Base-by-base conservation (phyloP, 2,797 vertebrate genomes). In the Basileuterus tristriatus region DNA sequence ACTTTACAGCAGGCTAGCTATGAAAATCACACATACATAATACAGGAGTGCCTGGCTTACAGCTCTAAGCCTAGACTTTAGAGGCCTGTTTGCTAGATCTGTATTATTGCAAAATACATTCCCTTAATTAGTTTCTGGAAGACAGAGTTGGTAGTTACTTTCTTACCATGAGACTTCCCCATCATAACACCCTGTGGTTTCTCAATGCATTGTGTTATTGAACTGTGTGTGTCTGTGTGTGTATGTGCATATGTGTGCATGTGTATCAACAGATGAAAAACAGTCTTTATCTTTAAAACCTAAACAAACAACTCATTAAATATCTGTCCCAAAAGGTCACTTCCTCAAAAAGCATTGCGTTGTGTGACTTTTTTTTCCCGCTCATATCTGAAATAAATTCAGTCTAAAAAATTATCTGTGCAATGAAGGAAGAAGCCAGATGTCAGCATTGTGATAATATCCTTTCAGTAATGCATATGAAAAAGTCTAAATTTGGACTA, bases 71-170 rank as follows among this genome's bases (percentile, higher is more conserved):
- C 96, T 76, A 78, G 93, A 62, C 93, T 44, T 91, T 26, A 44
- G 92, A 94, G 93, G 87, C 94, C 92, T 90, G 91, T 93, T 96
- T 90, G 62, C 83, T 94, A 94, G 93, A 87, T 91, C 90, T 55
- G 93, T 93, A 86, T 94, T 85, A 95, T 94, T 97, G 93, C 86
- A 85, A 95, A 92, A 94, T 97, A 89, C 80, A 80, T 97, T 95
- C 97, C 94, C 86, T 90, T 95, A 91, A 91, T 97, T 96, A 84
- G 75, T 96, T 97, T 97, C 95, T 97, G 98, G 98, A 98, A 98
- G 98, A 98, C 98, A 60, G 96, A 97, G 97, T 92, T 82, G 91
- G 87, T 75, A 93, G 89, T 90, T 96, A 52, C 90, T 96, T 84
- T 94, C 80, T 94, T 92, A 83, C 87, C 64, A 10, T 29, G 67